Percentiles rank a stretch among this genome's conserved stretches.
Conservation (phyloP, 2,113 vertebrate genomes). For the Pterophyllum scalare region DNA sequence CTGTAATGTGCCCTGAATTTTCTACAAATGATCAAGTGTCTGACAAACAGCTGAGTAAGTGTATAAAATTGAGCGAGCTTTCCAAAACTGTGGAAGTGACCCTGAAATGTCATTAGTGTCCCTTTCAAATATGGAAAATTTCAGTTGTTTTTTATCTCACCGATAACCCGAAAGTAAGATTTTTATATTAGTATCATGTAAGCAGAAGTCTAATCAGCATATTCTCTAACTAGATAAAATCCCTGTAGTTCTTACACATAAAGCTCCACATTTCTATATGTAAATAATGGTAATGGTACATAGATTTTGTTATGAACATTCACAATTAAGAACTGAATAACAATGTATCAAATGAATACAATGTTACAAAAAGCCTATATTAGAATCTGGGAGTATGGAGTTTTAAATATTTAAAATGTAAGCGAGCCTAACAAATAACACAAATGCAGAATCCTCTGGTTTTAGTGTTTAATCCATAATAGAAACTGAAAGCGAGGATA, state of each 20-base stretch:
- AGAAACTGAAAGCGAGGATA: background rate
- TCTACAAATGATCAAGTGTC: too few relatives aligned
- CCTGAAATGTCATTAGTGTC: too few relatives aligned
- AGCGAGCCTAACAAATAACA: background rate
- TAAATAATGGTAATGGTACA: background rate
- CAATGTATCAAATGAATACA: background rate
- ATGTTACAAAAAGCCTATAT: background rate
- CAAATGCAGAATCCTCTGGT: background rate
- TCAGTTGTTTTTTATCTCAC: too few relatives aligned
- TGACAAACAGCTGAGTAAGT: too few relatives aligned
- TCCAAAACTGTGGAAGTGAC: too few relatives aligned
- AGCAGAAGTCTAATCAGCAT: too few relatives aligned
- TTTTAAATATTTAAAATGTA: background rate
- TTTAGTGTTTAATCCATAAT: background rate
- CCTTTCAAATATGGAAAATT: too few relatives aligned
- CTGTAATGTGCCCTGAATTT: too few relatives aligned
- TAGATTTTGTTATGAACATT: background rate
- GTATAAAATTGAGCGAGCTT: too few relatives aligned
- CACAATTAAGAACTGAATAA: background rate
- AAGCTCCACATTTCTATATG: background rate
- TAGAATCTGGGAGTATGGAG: background rate
- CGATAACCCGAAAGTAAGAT: too few relatives aligned
- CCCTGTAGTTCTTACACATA: fast-evolving
- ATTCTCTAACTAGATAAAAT: too few relatives aligned
- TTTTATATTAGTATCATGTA: too few relatives aligned